Base-by-base conservation (phyloP, 1,140 invertebrate species). In the Sminthurides bifidus region DNA sequence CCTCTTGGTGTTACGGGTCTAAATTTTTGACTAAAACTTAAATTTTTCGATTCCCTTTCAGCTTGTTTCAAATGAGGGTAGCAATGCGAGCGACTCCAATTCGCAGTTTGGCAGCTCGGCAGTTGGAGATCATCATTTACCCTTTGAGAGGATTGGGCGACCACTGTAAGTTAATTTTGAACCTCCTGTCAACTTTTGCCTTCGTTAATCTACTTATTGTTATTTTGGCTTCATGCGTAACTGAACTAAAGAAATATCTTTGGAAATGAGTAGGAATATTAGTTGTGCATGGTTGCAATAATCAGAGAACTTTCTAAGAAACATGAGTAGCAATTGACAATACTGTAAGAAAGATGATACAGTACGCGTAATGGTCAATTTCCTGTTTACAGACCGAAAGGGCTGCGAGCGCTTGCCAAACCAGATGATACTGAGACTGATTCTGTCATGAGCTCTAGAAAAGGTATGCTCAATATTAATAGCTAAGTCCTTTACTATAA, bases 31-130 rank as follows among this genome's bases (percentile, higher is more conserved):
- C 45, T 45, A 37, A 31, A 62, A 55, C 38, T 17, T 41, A 17
- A 41, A 41, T 41, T 6, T 6, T 14, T 26, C 14, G 29, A 26
- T 54, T n/a, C n/a, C n/a, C 60, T 72, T 74, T 26, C 67, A 87
- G 85, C 72, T 95, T 63, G 91, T 96, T 26, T 89, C 90, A 17
- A 87, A 90, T 24, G 92, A 96, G 68, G 90, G 88, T 53, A 93
- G 90, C 53, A 91, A 88, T 72, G 84, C 91, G 15, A 93, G 90
- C 5, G 89, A 92, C 71, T 85, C 82, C 6, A 85, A 85, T 56
- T 92, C 88, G 10, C 87, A 91, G 69, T 88, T 85, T 72, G 87
- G 85, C 44, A 87, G 81, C 60, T 76, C 79, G 61, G 76, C 77
- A 43, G 60, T 76, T 73, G 74, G 65, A 66, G 80, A 80, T 67